Evolutionary conservation across 2,797 vertebrate genomes (phyloP).

Genomic region (Dromococcyx pavoninus): DNA sequence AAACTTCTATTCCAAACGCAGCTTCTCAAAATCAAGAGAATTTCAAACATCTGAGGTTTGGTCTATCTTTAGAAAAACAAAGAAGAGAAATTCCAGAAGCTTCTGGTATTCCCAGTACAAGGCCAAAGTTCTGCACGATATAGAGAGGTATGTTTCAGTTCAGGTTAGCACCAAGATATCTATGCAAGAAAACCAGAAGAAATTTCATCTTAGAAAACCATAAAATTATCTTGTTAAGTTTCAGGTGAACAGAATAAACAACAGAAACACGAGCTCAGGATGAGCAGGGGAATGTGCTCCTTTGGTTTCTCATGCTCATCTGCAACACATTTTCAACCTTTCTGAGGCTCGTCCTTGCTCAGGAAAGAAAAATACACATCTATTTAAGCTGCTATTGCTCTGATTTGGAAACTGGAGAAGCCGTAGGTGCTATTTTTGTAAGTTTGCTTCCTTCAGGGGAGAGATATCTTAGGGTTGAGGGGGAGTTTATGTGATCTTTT

Average conservation of each 20-base stretch:
- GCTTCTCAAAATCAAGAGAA: neutral
- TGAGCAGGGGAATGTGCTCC: neutral
- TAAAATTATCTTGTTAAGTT: neutral
- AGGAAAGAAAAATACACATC: slow-evolving; percentile 48
- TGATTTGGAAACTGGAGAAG: slow-evolving; percentile 59
- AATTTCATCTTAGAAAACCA: neutral
- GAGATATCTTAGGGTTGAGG: slow-evolving; percentile 55
- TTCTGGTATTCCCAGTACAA: neutral
- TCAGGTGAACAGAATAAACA: slow-evolving; percentile 27
- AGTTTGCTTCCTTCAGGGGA: slow-evolving; percentile 58
- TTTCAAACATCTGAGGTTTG: neutral
- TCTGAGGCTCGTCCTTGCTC: neutral
- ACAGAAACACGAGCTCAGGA: neutral
- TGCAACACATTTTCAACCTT: slow-evolving; percentile 26
- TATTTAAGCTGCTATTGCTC: slow-evolving; percentile 12
- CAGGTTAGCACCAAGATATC: neutral
- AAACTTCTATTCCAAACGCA: neutral
- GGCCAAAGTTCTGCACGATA: slow-evolving; percentile 3
- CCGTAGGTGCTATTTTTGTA: slow-evolving; percentile 59
- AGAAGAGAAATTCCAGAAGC: neutral
- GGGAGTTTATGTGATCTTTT: slow-evolving; percentile 61
- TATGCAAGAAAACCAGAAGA: slow-evolving; percentile 25
- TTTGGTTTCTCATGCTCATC: slow-evolving; percentile 12
- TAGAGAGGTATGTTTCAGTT: neutral
- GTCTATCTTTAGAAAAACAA: neutral